phyloP scores from a whole-genome alignment of 2,888 invertebrate genomes.

The Hyposoter dolosus region DNA sequence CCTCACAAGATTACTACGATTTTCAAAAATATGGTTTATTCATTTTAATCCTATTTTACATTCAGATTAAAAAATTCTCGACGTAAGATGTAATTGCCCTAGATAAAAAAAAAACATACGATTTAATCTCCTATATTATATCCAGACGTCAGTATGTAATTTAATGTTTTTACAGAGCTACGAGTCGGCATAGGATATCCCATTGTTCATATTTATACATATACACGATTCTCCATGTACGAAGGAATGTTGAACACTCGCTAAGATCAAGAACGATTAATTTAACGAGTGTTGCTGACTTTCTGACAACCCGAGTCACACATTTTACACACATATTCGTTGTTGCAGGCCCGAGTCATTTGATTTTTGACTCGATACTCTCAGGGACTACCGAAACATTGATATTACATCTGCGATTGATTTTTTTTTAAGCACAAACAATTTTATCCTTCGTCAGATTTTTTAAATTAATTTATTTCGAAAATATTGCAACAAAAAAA shows the following conservation, averaged over 20 bases:
- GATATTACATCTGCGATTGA: not conserved
- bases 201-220: constrained; percentile 42
- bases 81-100: constrained; percentile 44
- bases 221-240: constrained; percentile 14
- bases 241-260: constrained; percentile 53
- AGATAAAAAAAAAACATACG: constrained; percentile 40
- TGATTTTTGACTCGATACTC: not conserved
- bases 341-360: not conserved
- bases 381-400: not conserved
- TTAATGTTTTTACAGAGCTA: constrained; percentile 30
- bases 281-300: constrained; percentile 42
- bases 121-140: constrained; percentile 46
- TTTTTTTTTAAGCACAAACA: not conserved
- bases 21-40: not conserved
- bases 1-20: no score
- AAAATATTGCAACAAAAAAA: not conserved
- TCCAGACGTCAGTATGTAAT: constrained; percentile 8
- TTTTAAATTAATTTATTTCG: not conserved
- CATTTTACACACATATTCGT: constrained; percentile 21
- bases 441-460: not conserved
- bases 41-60: not conserved
- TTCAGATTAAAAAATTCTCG: not conserved
- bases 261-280: constrained; percentile 56
- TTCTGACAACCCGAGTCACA: constrained; percentile 57
- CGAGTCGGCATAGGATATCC: constrained; percentile 46